Base-by-base conservation (phyloP, 2,888 invertebrate species). In the Nomada fucata region DNA sequence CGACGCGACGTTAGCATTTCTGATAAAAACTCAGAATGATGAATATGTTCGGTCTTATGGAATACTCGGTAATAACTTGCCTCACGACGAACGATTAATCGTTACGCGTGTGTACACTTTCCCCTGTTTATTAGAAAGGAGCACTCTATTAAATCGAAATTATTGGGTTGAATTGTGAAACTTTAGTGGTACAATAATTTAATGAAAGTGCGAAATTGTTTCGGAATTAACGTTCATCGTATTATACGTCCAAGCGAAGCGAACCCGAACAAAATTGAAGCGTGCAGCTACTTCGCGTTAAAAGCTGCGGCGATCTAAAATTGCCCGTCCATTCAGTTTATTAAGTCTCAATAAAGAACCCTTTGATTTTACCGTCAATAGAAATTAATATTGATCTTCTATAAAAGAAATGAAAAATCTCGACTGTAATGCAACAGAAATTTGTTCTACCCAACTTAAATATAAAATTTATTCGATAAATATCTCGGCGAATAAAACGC, bases 1-100 rank as follows among this genome's bases (percentile, higher is more conserved):
- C 57, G 18, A 76, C 44, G 44, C 57, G 18, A 76, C 44, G 44
- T 18, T 55, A 10, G 53, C 10, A 29, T n/a, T 29, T 65, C 50
- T 13, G 15, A 36, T 4, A 50, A n/a, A 18, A 52, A 52, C 52
- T 52, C 52, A 3, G 18, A 52, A 18, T 52, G 13, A 52, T 52
- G 36, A 36, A 36, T 36, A 36, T 36, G 36, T 36, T 36, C 0
- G 36, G 36, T 36, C 0, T 36, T 36, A 7, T 36, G 36, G 9
- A 36, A 36, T 36, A 36, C 36, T 7, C 36, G 36, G 36, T 36
- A 36, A 36, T 36, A 36, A 36, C 0, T 36, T 36, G 36, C 36
- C 7, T 36, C 36, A 36, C 5, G 36, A 7, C 7, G 0, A 36
- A 7, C 36, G 36, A 36, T 36, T 36, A 36, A 7, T 36, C 36